Conservation (phyloP, 2,797 vertebrate genomes). For the Streptopelia turtur region DNA sequence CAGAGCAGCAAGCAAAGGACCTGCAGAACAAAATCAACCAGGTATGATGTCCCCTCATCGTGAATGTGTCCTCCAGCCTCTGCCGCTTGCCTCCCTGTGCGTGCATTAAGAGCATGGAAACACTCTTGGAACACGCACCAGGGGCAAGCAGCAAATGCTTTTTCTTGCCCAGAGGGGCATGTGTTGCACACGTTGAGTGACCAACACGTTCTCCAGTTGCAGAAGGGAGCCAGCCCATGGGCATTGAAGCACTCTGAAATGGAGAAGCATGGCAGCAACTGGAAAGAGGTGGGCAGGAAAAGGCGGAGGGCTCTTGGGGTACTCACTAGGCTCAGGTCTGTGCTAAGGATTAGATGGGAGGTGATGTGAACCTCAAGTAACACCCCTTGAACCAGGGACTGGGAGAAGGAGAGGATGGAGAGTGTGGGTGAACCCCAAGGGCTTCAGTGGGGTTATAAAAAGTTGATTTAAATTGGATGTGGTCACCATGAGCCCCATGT, state of each 20-base stretch:
- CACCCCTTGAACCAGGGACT: accelerated
- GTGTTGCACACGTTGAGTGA: background rate
- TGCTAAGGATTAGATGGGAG: background rate
- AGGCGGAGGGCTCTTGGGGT: background rate
- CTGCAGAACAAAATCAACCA: constrained; percentile 85
- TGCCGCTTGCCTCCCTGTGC: accelerated
- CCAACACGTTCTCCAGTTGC: constrained; percentile 42
- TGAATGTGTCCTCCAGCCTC: background rate
- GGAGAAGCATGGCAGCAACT: constrained; percentile 79
- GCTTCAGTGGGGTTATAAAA: background rate
- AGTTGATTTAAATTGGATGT: background rate
- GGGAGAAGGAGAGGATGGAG: background rate
- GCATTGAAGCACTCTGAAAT: constrained; percentile 77
- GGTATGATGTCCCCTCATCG: constrained; percentile 47
- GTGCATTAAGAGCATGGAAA: accelerated
- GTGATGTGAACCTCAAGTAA: background rate
- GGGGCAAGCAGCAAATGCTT: background rate
- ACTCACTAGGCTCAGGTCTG: background rate
- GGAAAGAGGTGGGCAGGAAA: constrained; percentile 79
- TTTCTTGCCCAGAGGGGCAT: background rate
- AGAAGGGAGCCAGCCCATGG: constrained; percentile 80
- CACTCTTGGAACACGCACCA: accelerated
- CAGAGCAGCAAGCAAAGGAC: constrained; percentile 90
- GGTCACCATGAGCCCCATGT: background rate
- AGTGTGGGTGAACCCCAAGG: background rate